These are phyloP conservation scores for Stenodema calcarata DNA, from an alignment of 2,888 invertebrate species.

Conservation along the genomic window DNA sequence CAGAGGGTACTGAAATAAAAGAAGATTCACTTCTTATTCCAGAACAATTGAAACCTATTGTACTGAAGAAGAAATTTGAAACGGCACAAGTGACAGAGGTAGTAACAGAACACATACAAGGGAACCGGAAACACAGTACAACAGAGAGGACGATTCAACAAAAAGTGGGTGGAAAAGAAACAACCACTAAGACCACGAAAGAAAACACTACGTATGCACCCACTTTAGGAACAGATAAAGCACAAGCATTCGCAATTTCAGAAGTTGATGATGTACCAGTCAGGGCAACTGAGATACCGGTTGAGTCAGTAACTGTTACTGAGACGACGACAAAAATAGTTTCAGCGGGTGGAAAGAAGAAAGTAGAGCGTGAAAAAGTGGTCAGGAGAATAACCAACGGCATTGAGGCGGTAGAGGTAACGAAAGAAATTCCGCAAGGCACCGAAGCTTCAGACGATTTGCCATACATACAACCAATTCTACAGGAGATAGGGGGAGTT, in stretches of 20 bases:
- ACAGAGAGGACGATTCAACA: constrained; percentile 49
- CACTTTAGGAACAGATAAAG: not conserved
- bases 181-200: constrained; percentile 49
- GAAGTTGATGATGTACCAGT: constrained; percentile 60
- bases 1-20: not conserved
- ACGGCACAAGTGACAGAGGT: constrained; percentile 20
- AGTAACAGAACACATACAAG: not conserved
- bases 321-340: constrained; percentile 58
- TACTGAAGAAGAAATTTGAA: constrained; percentile 19
- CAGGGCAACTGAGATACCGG: not conserved
- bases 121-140: not conserved
- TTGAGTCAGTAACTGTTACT: constrained; percentile 57
- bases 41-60: not conserved
- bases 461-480: constrained; percentile 58
- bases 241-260: not conserved
- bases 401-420: constrained; percentile 11
- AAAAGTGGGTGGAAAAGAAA: constrained; percentile 49
- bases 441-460: constrained; percentile 5
- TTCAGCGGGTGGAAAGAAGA: not conserved
- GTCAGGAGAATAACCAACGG: constrained; percentile 1
- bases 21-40: constrained; percentile 6
- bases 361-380: not conserved
- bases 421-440: constrained; percentile 4
- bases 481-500: constrained; percentile 58
- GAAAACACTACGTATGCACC: not conserved